A percentile compares a stretch with the other conserved stretches of the same genome.
phyloP scores from a whole-genome alignment of 2,113 vertebrate species.

The Malurus elegans region DNA sequence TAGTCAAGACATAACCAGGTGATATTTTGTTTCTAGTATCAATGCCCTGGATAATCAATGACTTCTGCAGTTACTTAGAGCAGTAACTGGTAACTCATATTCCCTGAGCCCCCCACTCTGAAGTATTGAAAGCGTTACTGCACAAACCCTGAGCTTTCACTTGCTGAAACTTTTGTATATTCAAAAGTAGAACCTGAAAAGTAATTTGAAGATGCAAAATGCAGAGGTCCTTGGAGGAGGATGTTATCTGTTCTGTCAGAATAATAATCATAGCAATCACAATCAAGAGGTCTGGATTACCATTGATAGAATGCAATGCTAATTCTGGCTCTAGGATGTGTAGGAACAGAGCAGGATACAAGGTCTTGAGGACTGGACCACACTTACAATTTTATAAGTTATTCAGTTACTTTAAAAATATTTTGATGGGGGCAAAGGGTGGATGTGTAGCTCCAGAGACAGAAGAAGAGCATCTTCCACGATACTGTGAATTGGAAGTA shows the following conservation, averaged over 20 bases:
- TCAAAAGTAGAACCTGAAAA: neutral
- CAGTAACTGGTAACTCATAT: neutral
- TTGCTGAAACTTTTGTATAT: neutral
- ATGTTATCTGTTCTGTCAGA: neutral
- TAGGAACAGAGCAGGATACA: neutral
- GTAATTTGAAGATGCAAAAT: neutral
- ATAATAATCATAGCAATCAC: neutral
- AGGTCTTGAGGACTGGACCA: neutral
- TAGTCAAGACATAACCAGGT: neutral
- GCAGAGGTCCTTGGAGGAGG: neutral
- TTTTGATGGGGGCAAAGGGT: neutral
- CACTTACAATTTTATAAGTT: neutral
- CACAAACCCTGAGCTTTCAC: neutral
- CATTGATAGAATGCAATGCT: neutral
- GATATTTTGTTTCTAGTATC: neutral
- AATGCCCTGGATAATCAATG: neutral
- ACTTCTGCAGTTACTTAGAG: neutral
- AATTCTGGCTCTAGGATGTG: neutral
- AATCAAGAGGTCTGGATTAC: neutral
- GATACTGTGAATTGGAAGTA: neutral
- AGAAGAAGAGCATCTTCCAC: neutral
- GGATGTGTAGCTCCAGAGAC: neutral
- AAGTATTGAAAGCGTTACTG: neutral
- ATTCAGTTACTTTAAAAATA: neutral
- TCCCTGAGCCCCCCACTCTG: neutral